phyloP scores from a whole-genome alignment of 1,140 invertebrate genomes.

The Bombus confusus region DNA sequence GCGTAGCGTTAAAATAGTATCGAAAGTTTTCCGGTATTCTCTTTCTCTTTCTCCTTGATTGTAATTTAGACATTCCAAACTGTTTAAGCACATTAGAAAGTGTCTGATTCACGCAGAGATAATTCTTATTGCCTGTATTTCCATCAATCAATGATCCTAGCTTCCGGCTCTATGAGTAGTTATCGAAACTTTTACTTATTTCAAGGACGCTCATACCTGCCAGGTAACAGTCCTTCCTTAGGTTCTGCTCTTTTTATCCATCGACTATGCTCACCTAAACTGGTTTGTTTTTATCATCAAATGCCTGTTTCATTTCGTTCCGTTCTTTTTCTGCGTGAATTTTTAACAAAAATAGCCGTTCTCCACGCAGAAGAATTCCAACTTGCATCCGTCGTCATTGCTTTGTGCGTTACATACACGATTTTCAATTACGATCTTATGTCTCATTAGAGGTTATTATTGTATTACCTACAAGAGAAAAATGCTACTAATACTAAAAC shows the following conservation, averaged over 20 bases:
- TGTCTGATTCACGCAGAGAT: neutral
- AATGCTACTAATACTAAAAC: neutral
- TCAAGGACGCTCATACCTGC: constrained; percentile 44
- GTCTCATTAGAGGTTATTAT: neutral
- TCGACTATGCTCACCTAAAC: neutral
- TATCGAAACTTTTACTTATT: constrained; percentile 51
- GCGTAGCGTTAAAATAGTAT: neutral
- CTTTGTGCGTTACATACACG: neutral
- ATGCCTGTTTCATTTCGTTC: constrained; percentile 1
- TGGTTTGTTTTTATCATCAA: neutral
- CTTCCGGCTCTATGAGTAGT: constrained; percentile 27
- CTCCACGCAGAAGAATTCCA: neutral
- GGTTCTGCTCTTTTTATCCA: neutral
- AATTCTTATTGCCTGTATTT: constrained; percentile 17
- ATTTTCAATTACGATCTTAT: neutral
- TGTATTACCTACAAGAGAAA: neutral
- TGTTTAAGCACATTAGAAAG: constrained; percentile 15
- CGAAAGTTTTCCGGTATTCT: neutral
- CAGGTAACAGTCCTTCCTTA: constrained; percentile 20
- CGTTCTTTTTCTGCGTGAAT: neutral
- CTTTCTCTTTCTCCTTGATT: neutral
- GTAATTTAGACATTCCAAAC: neutral
- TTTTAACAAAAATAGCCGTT: neutral
- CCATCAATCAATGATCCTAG: neutral
- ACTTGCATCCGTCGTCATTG: neutral